phyloP scores from a whole-genome alignment of 2,113 vertebrate genomes.

The Notarius lentiginosus region DNA sequence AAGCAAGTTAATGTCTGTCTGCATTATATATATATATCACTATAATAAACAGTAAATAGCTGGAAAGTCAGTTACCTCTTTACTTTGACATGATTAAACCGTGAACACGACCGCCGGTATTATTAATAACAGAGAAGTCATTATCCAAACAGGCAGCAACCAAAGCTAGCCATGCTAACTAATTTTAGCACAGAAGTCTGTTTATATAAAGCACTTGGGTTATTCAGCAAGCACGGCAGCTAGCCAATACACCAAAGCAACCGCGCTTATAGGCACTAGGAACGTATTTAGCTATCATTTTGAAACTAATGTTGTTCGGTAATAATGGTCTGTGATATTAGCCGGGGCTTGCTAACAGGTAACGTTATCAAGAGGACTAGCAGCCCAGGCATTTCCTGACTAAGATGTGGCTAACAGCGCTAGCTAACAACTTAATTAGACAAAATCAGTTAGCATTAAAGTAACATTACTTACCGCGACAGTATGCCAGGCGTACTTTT shows the following conservation, averaged over 20 bases:
- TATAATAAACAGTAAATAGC: not conserved
- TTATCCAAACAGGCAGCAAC: not conserved
- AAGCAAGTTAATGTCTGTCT: not conserved
- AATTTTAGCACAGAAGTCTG: conserved; percentile 2
- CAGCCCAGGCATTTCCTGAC: conserved; percentile 1
- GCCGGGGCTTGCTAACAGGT: not conserved
- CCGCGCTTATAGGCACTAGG: not conserved
- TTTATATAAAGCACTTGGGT: not conserved
- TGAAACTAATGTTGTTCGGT: not conserved
- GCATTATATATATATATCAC: not conserved
- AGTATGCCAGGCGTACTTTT: not conserved
- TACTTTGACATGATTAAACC: no score
- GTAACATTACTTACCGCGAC: conserved; percentile 20
- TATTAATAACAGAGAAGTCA: not conserved
- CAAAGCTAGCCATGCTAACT: conserved; percentile 26
- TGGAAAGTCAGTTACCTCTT: not conserved
- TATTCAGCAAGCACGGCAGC: not conserved
- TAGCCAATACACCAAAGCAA: not conserved
- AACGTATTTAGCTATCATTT: not conserved
- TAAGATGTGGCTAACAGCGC: conserved; percentile 36
- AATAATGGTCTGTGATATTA: not conserved
- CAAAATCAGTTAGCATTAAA: not conserved
- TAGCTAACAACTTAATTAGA: conserved; percentile 36
- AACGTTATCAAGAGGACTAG: not conserved
- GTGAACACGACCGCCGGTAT: not conserved